Conservation (phyloP, 2,113 vertebrate species). For the Arvicanthis niloticus region DNA sequence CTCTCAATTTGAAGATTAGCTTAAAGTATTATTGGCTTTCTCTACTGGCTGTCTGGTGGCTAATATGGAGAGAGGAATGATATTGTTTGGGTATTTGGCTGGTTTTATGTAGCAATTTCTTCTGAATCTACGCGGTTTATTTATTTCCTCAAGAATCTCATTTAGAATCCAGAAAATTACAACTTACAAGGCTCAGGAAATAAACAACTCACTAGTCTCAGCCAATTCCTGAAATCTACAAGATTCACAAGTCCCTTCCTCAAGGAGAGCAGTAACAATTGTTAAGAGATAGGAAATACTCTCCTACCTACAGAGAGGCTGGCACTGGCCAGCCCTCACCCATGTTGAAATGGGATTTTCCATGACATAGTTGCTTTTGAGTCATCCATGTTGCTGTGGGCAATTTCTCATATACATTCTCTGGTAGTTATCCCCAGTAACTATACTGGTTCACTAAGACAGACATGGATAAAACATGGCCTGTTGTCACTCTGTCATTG, state of each 20-base stretch:
- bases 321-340: not conserved
- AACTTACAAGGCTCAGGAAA: not conserved
- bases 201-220: not conserved
- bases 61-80: not conserved
- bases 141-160: not conserved
- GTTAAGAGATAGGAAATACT: not conserved
- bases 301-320: not conserved
- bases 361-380: not conserved
- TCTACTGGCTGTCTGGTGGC: accelerated
- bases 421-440: not conserved
- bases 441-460: not conserved
- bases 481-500: not conserved
- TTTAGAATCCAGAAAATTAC: not conserved
- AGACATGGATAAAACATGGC: not conserved
- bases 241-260: not conserved
- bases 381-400: not conserved
- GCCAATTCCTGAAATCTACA: not conserved
- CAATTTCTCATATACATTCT: not conserved
- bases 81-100: not conserved
- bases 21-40: not conserved
- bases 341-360: not conserved
- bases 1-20: not conserved
- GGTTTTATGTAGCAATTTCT: not conserved
- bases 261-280: not conserved
- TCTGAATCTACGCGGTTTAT: not conserved